Evolutionary conservation across 2,888 invertebrate species (phyloP), one percentile per base, ranked within the genome.

Genomic region (Protophormia terraenovae): DNA sequence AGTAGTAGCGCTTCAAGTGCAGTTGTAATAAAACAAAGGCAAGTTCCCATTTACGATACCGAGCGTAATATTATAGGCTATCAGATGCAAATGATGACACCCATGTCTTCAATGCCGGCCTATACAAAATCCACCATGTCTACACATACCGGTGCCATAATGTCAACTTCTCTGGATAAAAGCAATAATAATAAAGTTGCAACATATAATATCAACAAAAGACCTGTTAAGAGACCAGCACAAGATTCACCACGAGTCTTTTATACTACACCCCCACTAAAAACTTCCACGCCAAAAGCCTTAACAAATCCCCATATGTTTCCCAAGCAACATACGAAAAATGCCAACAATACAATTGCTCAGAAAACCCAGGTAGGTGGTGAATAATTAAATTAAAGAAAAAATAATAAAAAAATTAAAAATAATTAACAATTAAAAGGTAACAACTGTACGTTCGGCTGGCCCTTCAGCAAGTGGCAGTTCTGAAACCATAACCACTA

Each of bases 221-320:
- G 58, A 7, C 22, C 82, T 1, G 6, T 84, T 0, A 86, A 87
- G 64, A 83, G 86, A 24, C 79, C 86, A 6, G 76, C 86, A 3
- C 88, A 88, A 50, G 88, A 87, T 14, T 88, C 88, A 22, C 88
- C 88, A 12, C 86, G 87, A 27, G 86, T 88, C 45, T 88, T 88
- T 50, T 88, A 87, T 58, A 86, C 88, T 7, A 86, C 87, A 35
- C 86, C 86, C 3, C 86, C 88, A 1, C 77, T 85, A 35, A 84
- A 86, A 58, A 83, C 88, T 35, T 87, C 88, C 2, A 87, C 87
- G 35, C 86, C 88, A 1, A 86, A 86, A 73, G 64, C 76, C 7
- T 38, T 77, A 35, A 24, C 79, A 55, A 75, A 67, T 72, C 45
- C 60, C n/a, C 81, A 72, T 2, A 4, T 62, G 3, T 76, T n/a